These are phyloP conservation scores for Drosophila meridiana DNA, from an alignment of 2,888 invertebrate genomes.

Conservation along the genomic window DNA sequence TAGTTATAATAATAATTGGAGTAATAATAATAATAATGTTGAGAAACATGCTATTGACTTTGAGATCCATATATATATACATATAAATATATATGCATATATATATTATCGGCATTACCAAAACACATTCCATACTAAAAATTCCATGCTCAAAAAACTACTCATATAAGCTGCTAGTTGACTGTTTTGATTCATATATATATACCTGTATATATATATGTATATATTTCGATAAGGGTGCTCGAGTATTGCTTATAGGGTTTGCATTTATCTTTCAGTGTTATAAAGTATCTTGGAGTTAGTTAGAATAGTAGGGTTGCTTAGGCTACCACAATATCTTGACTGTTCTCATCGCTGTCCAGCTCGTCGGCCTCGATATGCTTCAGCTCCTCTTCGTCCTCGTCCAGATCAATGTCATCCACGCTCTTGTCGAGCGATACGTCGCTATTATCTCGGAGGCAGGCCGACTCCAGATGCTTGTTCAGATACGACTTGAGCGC, in stretches of 20 bases:
- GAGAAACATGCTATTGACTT: conserved; percentile 64
- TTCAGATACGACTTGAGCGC: conserved; percentile 97
- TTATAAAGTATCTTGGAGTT: conserved; percentile 59
- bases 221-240: conserved; percentile 68
- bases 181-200: conserved; percentile 36
- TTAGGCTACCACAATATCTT: conserved; percentile 85
- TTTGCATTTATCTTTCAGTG: conserved; percentile 31
- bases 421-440: conserved; percentile 40
- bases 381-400: conserved; percentile 11
- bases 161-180: conserved; percentile 70
- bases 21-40: conserved; percentile 53
- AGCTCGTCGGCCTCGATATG: conserved; percentile 71
- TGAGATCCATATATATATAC: conserved; percentile 45
- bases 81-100: conserved; percentile 5
- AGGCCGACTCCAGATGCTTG: conserved; percentile 97
- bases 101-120: conserved; percentile 33
- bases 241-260: conserved; percentile 75
- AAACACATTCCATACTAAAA: conserved; percentile 41
- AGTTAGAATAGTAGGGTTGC: conserved; percentile 40
- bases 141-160: conserved; percentile 58
- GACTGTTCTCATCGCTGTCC: conserved; percentile 84
- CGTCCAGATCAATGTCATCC: conserved; percentile 28
- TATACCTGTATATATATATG: conserved; percentile 9
- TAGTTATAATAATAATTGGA: conserved; percentile 25
- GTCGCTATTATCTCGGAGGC: conserved; percentile 87